These are phyloP conservation scores for Spatula clypeata DNA, from an alignment of 2,797 vertebrate species.

Conservation along the genomic window DNA sequence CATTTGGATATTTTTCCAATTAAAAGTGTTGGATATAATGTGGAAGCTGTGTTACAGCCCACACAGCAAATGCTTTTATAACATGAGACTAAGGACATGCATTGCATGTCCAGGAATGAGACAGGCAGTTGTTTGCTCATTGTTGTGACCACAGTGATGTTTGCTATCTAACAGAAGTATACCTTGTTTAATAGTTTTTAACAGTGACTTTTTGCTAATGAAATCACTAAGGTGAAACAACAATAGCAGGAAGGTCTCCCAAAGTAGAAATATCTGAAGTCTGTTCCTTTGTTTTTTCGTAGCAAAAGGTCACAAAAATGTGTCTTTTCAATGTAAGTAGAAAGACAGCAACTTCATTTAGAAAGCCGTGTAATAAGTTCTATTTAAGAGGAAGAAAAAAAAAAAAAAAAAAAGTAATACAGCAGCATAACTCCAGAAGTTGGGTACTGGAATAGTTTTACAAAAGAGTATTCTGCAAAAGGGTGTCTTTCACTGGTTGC, in stretches of 20 bases:
- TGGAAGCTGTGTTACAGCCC: background rate
- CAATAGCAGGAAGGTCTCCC: background rate
- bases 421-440: background rate
- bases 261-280: background rate
- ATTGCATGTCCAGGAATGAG: background rate
- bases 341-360: accelerated
- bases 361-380: background rate
- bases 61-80: background rate
- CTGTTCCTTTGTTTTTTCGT: background rate
- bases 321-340: background rate
- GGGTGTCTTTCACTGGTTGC: accelerated
- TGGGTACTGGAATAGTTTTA: background rate
- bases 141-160: background rate
- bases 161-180: background rate
- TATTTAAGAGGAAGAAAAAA: background rate
- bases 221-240: background rate
- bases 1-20: background rate
- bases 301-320: background rate
- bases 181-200: background rate
- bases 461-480: background rate
- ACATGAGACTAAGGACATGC: background rate
- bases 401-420: background rate
- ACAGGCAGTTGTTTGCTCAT: accelerated
- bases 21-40: background rate
- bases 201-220: background rate